Evolutionary conservation across 2,797 vertebrate species (phyloP), one percentile per base, ranked within the genome.

Genomic region (Sebastes hopkinsi): DNA sequence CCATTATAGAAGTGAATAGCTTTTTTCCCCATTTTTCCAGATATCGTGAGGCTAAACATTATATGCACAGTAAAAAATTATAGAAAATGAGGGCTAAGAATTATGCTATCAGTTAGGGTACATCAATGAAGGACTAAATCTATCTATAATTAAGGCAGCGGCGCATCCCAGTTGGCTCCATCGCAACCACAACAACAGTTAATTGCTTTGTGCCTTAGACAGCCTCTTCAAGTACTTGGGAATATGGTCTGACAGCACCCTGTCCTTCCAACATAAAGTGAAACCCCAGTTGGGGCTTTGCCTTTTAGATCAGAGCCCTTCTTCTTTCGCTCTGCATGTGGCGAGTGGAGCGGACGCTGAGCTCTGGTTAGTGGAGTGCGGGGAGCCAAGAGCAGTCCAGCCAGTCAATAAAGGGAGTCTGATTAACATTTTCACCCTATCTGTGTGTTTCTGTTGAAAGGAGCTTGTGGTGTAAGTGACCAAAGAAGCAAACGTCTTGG

Each of bases 121-220:
- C 80, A 83, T 87, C 75, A 84, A 88, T 79, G 87, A 88, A 87
- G 22, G 72, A 75, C 6, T 16, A 83, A 75, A 86, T 68, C 23
- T 68, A 82, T 90, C 54, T 77, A 89, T 92, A 84, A 92, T 89
- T 80, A 89, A 89, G 80, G 60, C 85, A 75, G 77, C 66, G 61
- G 61, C 5, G 3, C 58, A 65, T 79, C 81, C 70, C 76, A 79
- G 55, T 84, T 86, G 87, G 81, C 75, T 82, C 25, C 58, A 72
- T 83, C 65, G 60, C 70, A 87, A 58, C 64, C 74, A 79, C 86
- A 86, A 83, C 87, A 86, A 75, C 81, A 90, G 77, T 87, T 90
- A 90, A 92, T 93, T 92, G 92, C 91, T 85, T 75, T 88, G 89
- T 87, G 91, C 72, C 83, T 30, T 34, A 81, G 81, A 89, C 80